Percentiles rank a stretch among this genome's conserved stretches.
Conservation (phyloP, 92 coral and sea anemone species). For the Pocillopora meandrina region DNA sequence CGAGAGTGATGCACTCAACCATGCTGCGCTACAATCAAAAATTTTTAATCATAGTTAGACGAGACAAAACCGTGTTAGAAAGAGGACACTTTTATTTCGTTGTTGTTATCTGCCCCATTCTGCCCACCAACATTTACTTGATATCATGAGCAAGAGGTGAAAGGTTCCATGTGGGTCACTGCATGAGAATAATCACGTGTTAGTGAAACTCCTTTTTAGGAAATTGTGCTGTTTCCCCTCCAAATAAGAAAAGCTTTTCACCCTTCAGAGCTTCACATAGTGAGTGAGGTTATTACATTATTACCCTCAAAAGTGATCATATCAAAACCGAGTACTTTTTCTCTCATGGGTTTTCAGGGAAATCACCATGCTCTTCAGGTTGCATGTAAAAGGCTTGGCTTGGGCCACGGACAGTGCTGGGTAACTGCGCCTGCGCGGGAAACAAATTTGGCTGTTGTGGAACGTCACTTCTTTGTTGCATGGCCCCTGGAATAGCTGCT, state of each 20-base stretch:
- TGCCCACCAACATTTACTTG: neutral
- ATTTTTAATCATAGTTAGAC: too few relatives aligned
- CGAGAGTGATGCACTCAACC: too few relatives aligned
- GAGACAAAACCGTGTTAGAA: neutral
- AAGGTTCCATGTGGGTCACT: neutral
- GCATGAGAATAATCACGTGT: neutral
- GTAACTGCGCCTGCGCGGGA: conserved; percentile 21
- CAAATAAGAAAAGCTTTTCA: neutral
- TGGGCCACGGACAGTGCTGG: conserved; percentile 24
- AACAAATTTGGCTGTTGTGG: conserved; percentile 48
- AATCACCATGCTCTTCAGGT: conserved; percentile 58
- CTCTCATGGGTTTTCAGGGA: conserved; percentile 66
- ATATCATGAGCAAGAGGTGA: neutral
- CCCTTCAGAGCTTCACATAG: conserved; percentile 17
- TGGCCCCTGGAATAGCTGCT: conserved; percentile 56
- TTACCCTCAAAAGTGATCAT: conserved; percentile 11
- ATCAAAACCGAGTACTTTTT: neutral
- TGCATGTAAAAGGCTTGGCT: conserved; percentile 44
- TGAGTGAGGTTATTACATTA: neutral
- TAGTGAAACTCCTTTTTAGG: neutral
- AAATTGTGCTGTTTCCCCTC: neutral
- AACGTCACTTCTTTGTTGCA: conserved; percentile 58
- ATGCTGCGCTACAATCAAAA: too few relatives aligned
- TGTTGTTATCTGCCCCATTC: neutral
- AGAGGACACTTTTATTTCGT: conserved; percentile 4